Evolutionary conservation across 2,888 invertebrate genomes (phyloP).

Genomic region (Drosophila kuntzei): DNA sequence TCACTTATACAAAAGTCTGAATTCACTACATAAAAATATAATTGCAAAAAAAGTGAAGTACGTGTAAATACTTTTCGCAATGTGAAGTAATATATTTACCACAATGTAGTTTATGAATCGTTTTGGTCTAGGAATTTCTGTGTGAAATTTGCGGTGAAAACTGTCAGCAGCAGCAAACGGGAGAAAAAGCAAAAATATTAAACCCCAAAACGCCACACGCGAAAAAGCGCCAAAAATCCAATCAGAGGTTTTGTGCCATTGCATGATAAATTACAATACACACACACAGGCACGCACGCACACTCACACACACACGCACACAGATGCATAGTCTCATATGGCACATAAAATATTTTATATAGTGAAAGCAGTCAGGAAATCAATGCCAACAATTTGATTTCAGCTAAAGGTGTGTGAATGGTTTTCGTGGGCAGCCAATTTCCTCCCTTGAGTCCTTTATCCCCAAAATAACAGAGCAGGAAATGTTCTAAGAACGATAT

Average conservation of each 20-base stretch:
- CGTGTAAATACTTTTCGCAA: neutral
- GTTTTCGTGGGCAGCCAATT: constrained; percentile 19
- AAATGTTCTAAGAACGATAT: constrained; percentile 19
- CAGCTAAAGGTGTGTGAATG: constrained; percentile 54
- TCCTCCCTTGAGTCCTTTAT: neutral
- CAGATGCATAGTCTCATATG: constrained; percentile 20
- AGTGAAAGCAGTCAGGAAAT: constrained; percentile 47
- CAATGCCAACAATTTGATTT: constrained; percentile 59
- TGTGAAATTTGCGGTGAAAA: constrained; percentile 33
- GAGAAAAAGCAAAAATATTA: constrained; percentile 12
- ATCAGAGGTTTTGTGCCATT: constrained; percentile 59
- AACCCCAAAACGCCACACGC: constrained; percentile 30
- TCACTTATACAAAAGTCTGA: too few species aligned
- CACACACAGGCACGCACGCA: constrained; percentile 10
- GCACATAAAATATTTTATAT: constrained; percentile 51
- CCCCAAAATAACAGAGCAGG: neutral
- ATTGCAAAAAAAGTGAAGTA: neutral
- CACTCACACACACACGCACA: neutral
- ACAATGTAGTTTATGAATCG: constrained; percentile 13
- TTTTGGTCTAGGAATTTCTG: constrained; percentile 12
- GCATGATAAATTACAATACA: constrained; percentile 65
- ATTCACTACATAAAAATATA: neutral
- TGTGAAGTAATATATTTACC: neutral
- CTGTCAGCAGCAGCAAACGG: constrained; percentile 50
- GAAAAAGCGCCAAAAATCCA: constrained; percentile 60